phyloP scores from a whole-genome alignment of 2,113 vertebrate species.

The Eleginops maclovinus region DNA sequence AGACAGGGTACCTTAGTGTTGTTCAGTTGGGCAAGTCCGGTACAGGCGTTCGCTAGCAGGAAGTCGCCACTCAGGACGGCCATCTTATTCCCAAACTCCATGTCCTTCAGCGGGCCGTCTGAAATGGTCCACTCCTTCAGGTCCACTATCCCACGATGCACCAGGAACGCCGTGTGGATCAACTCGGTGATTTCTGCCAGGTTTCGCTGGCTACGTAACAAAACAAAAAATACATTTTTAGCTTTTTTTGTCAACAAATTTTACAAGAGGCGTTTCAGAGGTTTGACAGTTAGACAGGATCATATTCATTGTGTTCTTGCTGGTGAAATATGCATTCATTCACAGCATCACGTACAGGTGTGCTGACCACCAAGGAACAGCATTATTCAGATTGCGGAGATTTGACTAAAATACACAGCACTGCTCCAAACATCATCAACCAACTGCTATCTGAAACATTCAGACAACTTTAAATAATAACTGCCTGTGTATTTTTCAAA shows the following conservation, averaged over 20 bases:
- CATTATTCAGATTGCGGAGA: neutral
- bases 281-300: slow-evolving; percentile 46
- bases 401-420: slow-evolving; percentile 17
- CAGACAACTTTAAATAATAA: slow-evolving; percentile 15
- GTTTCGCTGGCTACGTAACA: slow-evolving; percentile 90
- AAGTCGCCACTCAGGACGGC: slow-evolving; percentile 97
- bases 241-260: slow-evolving; percentile 24
- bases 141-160: slow-evolving; percentile 96
- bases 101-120: slow-evolving; percentile 94
- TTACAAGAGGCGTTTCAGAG: slow-evolving; percentile 2
- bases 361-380: slow-evolving; percentile 12
- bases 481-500: neutral
- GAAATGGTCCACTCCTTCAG: slow-evolving; percentile 91
- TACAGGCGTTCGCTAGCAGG: slow-evolving; percentile 95
- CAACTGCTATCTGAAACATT: slow-evolving; percentile 2
- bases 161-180: slow-evolving; percentile 97
- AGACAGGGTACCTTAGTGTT: slow-evolving; percentile 91
- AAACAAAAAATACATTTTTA: slow-evolving; percentile 18
- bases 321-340: slow-evolving; percentile 21
- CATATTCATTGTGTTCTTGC: slow-evolving; percentile 39
- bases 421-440: slow-evolving; percentile 8
- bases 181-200: slow-evolving; percentile 97
- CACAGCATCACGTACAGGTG: slow-evolving; percentile 19
- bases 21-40: slow-evolving; percentile 92
- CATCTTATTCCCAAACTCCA: slow-evolving; percentile 99